Evolutionary conservation across 2,888 invertebrate species (phyloP), one percentile per base, ranked within the genome.

Genomic region (Imbricaverruca yamaguchii): DNA sequence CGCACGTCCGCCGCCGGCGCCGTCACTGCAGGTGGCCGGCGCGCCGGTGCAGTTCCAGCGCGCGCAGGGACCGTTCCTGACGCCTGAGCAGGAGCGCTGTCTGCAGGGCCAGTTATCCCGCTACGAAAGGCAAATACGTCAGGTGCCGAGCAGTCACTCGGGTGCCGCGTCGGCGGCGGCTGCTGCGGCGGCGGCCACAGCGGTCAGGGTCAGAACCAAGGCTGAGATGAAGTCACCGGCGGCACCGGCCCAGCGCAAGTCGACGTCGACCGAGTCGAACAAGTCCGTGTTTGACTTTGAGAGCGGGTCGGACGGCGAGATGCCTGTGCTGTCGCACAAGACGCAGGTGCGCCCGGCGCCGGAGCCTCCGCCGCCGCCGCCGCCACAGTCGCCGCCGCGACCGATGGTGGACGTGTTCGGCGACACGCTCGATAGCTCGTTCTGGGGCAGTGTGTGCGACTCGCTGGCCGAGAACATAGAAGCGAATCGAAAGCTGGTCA

Each of bases 1-100:
- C 53, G 21, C 13, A 1, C 55, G 55, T 4, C 53, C 55, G 55
- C 69, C 69, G 74, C 74, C 74, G 74, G 55, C 74, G 21, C 74
- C 74, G 39, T 55, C 53, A 21, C 74, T 74, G 2, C 53, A 74
- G 53, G 74, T 74, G 74, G 74, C 74, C 55, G 74, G 74, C 74
- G 74, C 74, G 53, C 74, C 74, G 39, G 74, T 74, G 74, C 55
- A 74, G 74, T 74, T 74, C 74, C 53, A 55, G 53, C 74, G 74
- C 53, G 74, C 74, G 55, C 74, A 55, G 53, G 74, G 74, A 18
- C 74, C 74, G 21, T 74, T 74, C 57, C 23, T 57, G 23, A 79
- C 79, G 13, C 57, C 79, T 12, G 79, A 59, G 25, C 79, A 79
- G 79, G 57, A 59, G 79, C 79, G 57, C 6, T 57, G 57, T 57